Base-by-base conservation (phyloP, 2,888 invertebrate species). In the Lacanobia oleracea region DNA sequence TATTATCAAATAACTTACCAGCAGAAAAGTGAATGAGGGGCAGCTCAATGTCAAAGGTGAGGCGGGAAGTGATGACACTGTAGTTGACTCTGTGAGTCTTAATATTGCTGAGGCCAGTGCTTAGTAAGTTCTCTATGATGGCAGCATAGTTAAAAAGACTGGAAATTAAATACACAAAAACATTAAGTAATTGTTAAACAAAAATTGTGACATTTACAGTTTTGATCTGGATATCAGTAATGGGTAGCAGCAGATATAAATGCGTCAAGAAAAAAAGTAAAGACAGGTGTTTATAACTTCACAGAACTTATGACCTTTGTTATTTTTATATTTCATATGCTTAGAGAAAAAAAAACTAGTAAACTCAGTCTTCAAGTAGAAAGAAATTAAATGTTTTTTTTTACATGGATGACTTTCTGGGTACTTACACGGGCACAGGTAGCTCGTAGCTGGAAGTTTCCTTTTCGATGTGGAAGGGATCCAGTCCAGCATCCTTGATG, bases 351-450 rank as follows among this genome's bases (percentile, higher is more conserved):
- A 48, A 48, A 27, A 27, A n/a, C n/a, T 27, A 27, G 27, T 27
- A 3, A 27, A 27, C 27, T 27, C 27, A 2, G 3, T 27, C 27
- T 1, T 27, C 27, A 33, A 33, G 33, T 33, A 5, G 33, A 33
- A 33, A 0, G 33, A 33, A 33, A 33, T 33, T 33, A 33, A 33
- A 33, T 2, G 33, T 33, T 33, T n/a, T n/a, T n/a, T n/a, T n/a
- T 33, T 2, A 40, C 10, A 40, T 43, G 43, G 14, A 40, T 45
- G 33, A 67, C 21, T 12, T 27, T 16, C 50, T 69, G n/a, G 6
- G n/a, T 14, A 90, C 93, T 92, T 83, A 94, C 94, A 87, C 80
- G 12, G 93, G 91, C 0, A 93, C 91, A 1, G 93, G 90, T 0
- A 91, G 77, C 3, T 72, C 86, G 45, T 81, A 84, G 6, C 50